Percentiles rank a stretch among this genome's conserved stretches.
Conservation (phyloP, 2,113 vertebrate species). For the Tetrao urogallus region DNA sequence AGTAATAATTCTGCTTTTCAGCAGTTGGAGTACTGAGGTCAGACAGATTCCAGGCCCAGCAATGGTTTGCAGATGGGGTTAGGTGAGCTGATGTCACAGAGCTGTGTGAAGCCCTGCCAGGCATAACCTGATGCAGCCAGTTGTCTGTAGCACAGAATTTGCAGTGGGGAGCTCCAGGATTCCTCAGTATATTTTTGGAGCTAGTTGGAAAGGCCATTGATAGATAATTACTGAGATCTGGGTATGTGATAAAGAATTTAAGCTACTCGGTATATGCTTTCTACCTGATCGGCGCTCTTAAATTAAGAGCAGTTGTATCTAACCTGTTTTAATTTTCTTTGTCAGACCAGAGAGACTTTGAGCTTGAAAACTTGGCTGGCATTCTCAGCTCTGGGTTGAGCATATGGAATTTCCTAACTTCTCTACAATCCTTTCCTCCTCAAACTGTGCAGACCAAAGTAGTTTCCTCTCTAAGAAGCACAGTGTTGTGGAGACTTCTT, state of each 20-base stretch:
- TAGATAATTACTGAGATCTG: background rate
- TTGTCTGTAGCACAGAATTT: background rate
- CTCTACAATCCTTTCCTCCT: background rate
- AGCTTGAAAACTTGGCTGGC: background rate
- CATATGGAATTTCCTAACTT: background rate
- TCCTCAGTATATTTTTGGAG: background rate
- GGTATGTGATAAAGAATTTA: background rate
- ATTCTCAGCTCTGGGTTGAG: background rate
- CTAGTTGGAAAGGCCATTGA: background rate
- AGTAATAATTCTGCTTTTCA: background rate
- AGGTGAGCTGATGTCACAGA: background rate
- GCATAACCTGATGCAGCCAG: background rate
- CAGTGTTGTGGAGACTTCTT: background rate
- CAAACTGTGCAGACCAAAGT: background rate
- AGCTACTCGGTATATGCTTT: background rate
- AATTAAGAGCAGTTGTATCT: background rate
- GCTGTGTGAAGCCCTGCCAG: background rate
- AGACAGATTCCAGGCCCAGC: background rate
- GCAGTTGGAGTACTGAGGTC: background rate
- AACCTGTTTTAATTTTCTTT: background rate
- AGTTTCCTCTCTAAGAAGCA: background rate
- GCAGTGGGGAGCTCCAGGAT: background rate
- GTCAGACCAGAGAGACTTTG: background rate
- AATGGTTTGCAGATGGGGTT: background rate
- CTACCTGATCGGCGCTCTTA: background rate